phyloP scores from a whole-genome alignment of 2,888 invertebrate genomes.

The Pegoplata infirma region DNA sequence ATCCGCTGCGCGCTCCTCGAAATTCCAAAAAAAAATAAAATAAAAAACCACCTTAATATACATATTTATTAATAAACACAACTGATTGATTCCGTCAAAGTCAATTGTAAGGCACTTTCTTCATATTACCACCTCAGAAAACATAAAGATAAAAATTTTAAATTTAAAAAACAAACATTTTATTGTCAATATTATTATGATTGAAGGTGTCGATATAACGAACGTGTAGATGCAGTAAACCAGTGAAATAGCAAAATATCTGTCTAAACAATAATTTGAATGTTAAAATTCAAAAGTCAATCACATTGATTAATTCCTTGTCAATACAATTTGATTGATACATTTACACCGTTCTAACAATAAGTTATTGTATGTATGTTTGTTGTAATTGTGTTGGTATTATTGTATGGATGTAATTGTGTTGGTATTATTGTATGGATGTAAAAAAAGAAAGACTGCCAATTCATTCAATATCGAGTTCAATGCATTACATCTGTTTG shows the following conservation, averaged over 20 bases:
- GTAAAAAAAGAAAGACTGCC: constrained; percentile 9
- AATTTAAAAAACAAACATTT: constrained; percentile 1
- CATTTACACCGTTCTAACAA: constrained; percentile 25
- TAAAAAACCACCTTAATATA: no score
- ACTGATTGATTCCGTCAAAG: no score
- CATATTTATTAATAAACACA: no score
- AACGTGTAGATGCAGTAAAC: neutral
- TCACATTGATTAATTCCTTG: constrained; percentile 57
- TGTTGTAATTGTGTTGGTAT: neutral
- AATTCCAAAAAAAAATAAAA: no score
- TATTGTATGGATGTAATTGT: neutral
- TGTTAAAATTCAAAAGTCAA: constrained; percentile 52
- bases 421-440: neutral
- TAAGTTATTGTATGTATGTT: neutral
- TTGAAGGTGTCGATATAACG: constrained; percentile 10
- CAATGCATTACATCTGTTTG: constrained; percentile 12
- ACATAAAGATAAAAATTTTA: neutral
- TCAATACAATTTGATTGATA: constrained; percentile 54
- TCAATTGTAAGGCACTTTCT: no score
- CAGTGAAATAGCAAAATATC: constrained; percentile 21
- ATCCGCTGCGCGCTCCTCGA: no score
- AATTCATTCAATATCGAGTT: constrained; percentile 10
- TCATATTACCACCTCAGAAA: neutral
- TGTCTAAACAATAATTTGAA: constrained; percentile 37
- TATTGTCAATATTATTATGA: constrained; percentile 46